Base-by-base conservation (phyloP, 2,888 invertebrate species). In the Tricholauxania praeusta region DNA sequence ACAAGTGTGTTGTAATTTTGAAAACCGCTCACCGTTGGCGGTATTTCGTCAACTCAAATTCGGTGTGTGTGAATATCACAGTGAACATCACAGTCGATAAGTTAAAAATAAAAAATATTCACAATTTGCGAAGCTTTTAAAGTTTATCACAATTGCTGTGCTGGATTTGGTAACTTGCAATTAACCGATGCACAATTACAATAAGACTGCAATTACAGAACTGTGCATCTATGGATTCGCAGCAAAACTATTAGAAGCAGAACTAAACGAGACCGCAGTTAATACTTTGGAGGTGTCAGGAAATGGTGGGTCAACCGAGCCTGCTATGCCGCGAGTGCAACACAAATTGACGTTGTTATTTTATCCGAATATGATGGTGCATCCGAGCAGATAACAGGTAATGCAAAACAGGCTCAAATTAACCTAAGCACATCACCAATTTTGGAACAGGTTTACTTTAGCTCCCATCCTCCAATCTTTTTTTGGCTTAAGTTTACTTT, bases 131-230 rank as follows among this genome's bases (percentile, higher is more conserved):
- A 39, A 39, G 6, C 10, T 48, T 48, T 15, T 47, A 22, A 59
- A 60, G 14, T 69, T 69, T 60, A 19, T 17, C 7, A 28, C 69
- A 51, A 19, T 92, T 84, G 91, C 93, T 19, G 93, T 94, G 80
- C 78, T 93, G 62, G 94, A 94, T 82, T 84, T 92, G 74, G 94
- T 94, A 87, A 92, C 94, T 0, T 91, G 92, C 1, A 92, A 92
- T 52, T 81, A 94, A 3, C 93, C 93, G 0, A 76, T 76, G 0
- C 78, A 86, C 32, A 90, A 90, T 77, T 81, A 84, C 22, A 90
- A 88, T 67, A 86, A 84, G 75, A 89, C 92, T 32, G 90, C 88
- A 80, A 93, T 94, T 57, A 94, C 92, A 0, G 94, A 95, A 86
- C 78, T 95, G 0, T 90, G 92, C 75, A 87, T 94, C 80, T 87